Evolutionary conservation across 1,140 invertebrate genomes (phyloP).

Genomic region (Theocolax elegans): DNA sequence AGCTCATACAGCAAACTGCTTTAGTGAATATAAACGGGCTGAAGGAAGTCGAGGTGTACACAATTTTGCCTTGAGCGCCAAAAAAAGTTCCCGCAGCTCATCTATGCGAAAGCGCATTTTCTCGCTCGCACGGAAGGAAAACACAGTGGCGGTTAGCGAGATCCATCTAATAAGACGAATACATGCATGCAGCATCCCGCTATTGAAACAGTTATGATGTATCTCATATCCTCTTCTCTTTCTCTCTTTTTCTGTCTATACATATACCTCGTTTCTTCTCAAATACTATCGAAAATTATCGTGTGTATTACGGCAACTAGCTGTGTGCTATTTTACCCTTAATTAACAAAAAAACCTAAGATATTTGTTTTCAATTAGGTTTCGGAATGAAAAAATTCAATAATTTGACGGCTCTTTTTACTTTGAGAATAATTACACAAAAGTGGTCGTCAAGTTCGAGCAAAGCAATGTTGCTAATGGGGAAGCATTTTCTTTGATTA

Average conservation of each 20-base stretch:
- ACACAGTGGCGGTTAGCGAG: constrained; percentile 57
- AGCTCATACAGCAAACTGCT: too few relatives aligned
- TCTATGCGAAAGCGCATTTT: constrained; percentile 3
- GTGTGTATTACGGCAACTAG: background rate
- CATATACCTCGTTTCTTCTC: background rate
- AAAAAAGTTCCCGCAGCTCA: background rate
- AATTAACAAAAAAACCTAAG: background rate
- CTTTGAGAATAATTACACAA: too few relatives aligned
- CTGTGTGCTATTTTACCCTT: background rate
- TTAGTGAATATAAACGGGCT: too few relatives aligned
- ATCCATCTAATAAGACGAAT: constrained; percentile 58
- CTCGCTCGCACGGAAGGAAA: too few relatives aligned
- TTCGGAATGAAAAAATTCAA: too few relatives aligned
- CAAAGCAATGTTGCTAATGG: too few relatives aligned
- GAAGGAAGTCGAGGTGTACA: too few relatives aligned
- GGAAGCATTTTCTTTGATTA: too few relatives aligned
- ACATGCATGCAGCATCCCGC: constrained; percentile 54
- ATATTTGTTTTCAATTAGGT: too few relatives aligned
- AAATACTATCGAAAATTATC: background rate
- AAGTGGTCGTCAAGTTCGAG: too few relatives aligned
- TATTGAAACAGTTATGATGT: constrained; percentile 62
- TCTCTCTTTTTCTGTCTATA: background rate
- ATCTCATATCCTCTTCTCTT: constrained; percentile 39
- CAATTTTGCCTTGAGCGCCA: background rate
- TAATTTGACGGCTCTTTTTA: too few relatives aligned